A percentile compares a stretch with the other conserved stretches of the same genome.
Conservation (phyloP, 2,888 invertebrate species). For the Orchestes rusci region DNA sequence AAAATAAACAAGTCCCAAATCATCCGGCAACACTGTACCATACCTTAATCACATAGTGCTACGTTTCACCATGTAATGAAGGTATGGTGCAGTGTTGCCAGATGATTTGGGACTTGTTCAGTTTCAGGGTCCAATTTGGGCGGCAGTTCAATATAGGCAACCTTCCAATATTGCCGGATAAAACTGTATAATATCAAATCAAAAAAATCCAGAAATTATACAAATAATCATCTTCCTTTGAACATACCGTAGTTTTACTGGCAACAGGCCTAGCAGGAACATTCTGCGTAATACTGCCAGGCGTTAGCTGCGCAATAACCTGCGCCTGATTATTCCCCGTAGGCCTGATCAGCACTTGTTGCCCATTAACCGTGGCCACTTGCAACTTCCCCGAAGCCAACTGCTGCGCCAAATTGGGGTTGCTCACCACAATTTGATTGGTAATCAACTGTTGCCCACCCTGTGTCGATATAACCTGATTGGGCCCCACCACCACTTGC, state of each 20-base stretch:
- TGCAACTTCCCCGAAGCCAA: conserved; percentile 77
- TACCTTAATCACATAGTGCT: too few species aligned
- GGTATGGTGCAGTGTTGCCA: too few species aligned
- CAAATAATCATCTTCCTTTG: too few species aligned
- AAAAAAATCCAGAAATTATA: too few species aligned
- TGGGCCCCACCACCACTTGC: conserved; percentile 39
- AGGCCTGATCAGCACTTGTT: conserved; percentile 74
- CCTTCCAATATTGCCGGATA: too few species aligned
- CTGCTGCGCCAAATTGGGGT: conserved; percentile 70
- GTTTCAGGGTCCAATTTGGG: too few species aligned
- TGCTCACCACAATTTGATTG: conserved; percentile 70
- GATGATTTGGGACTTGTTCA: too few species aligned
- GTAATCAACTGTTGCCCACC: conserved; percentile 49
- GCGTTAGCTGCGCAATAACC: conserved; percentile 64
- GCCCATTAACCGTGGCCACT: conserved; percentile 76
- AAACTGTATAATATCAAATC: too few species aligned
- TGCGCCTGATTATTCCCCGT: conserved; percentile 73
- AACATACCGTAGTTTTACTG: conserved; percentile 13
- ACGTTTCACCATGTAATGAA: too few species aligned
- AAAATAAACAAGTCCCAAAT: too few species aligned
- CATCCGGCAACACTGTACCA: too few species aligned
- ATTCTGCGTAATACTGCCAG: conserved; percentile 35
- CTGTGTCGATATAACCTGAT: conserved; percentile 40
- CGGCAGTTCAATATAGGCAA: too few species aligned
- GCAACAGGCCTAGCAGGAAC: conserved; percentile 8